Evolutionary conservation across 1,140 invertebrate genomes (phyloP), one percentile per base, ranked within the genome.

Genomic region (Marisa cornuarietis): DNA sequence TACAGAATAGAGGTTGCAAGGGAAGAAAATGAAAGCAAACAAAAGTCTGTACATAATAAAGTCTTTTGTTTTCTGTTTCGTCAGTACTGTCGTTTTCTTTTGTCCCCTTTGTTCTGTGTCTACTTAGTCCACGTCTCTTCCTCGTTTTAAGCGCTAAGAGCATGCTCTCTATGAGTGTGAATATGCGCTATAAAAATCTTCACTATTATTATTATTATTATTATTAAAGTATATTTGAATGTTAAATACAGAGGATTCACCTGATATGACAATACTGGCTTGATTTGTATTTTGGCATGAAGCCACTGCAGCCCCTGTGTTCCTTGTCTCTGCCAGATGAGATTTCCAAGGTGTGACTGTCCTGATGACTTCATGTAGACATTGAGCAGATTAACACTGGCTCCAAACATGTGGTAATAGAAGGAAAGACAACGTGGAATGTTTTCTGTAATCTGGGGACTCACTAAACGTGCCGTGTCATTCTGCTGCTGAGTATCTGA

Each of bases 391-490:
- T 82, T 71, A 58, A 85, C 65, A 51, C 76, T 62, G 18, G 74
- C 7, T 24, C 90, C 90, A 79, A 88, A 89, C 90, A 91, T 91
- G 82, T 89, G 86, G 83, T 90, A 90, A 85, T 86, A 90, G 82
- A 91, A 90, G 61, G 81, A 83, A 11, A 91, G 83, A 80, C 90
- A 91, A n/a, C 87, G 83, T 3, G 61, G 72, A n/a, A 81, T 63
- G 18, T 49, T 20, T 51, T 84, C 83, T 42, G 54, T 42, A 20
- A 90, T 86, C 54, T 63, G 14, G 0, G 92, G 91, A 82, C 94
- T 94, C 10, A 93, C 89, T 1, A 96, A 92, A 18, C 95, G 92
- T 0, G 95, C 95, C 0, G 93, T 94, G 82, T 95, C 94, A 85
- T 86, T 85, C 7, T 79, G 79, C n/a, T 73, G 66, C 14, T 84